Evolutionary conservation across 2,797 vertebrate species (phyloP).

Genomic region (Ara ararauna): DNA sequence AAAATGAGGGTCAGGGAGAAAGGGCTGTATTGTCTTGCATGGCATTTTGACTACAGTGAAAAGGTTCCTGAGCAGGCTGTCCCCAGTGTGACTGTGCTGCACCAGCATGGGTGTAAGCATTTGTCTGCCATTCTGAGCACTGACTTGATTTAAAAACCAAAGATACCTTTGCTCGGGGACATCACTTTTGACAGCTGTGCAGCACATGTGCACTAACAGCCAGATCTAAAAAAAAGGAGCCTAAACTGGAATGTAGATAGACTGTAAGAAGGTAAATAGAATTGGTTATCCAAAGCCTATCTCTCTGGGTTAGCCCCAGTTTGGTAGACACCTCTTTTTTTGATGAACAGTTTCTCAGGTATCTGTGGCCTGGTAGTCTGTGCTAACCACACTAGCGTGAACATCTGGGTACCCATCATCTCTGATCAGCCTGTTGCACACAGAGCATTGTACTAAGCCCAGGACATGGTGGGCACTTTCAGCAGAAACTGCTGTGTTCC

Average conservation of each 20-base stretch:
- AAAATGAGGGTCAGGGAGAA: background rate
- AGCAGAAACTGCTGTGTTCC: background rate
- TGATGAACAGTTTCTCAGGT: background rate
- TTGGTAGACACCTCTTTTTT: background rate
- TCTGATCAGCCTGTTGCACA: background rate
- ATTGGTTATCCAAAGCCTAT: background rate
- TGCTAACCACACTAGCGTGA: background rate
- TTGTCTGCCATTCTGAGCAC: background rate
- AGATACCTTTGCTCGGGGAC: background rate
- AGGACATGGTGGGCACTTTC: background rate
- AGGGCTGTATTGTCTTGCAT: background rate
- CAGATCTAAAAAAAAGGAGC: background rate
- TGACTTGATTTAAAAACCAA: background rate
- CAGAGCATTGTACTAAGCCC: background rate
- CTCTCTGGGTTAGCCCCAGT: background rate
- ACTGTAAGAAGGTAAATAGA: background rate
- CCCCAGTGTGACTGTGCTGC: background rate
- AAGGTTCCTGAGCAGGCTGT: accelerated
- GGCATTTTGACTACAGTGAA: background rate
- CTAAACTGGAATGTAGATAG: background rate
- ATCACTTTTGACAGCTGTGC: background rate
- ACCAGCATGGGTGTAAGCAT: background rate
- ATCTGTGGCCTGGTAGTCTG: background rate
- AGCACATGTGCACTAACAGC: background rate
- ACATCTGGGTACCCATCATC: background rate